Conservation (phyloP, 2,888 invertebrate genomes). For the Orthonevra nobilis region DNA sequence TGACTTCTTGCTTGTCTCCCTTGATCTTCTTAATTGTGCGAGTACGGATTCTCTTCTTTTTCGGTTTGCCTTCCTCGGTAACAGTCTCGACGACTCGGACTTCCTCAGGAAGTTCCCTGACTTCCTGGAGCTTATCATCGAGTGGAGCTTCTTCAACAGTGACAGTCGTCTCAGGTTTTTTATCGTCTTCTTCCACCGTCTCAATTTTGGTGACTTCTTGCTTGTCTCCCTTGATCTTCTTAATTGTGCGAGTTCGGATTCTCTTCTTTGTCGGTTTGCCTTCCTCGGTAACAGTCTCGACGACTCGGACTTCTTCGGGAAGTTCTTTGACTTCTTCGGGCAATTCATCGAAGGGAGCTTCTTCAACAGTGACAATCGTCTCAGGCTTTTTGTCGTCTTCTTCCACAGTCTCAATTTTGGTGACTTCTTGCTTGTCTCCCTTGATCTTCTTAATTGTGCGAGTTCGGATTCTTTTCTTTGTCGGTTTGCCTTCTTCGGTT, state of each 20-base stretch:
- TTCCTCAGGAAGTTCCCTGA: constrained; percentile 21
- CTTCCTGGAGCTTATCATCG: constrained; percentile 6
- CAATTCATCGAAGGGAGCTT: constrained; percentile 7
- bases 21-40: constrained; percentile 35
- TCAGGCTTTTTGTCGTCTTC: constrained; percentile 32
- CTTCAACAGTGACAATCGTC: constrained; percentile 24
- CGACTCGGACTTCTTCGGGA: constrained; percentile 23
- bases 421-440: constrained; percentile 36
- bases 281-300: constrained; percentile 14
- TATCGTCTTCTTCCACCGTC: constrained; percentile 27
- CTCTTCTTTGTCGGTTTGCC: constrained; percentile 24
- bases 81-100: constrained; percentile 11
- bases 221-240: constrained; percentile 25
- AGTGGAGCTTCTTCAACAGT: constrained; percentile 18
- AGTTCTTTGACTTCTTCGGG: constrained; percentile 17
- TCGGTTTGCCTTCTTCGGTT: constrained; percentile 18
- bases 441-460: constrained; percentile 21
- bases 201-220: constrained; percentile 35
- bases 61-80: constrained; percentile 22
- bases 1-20: constrained; percentile 52
- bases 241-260: constrained; percentile 24
- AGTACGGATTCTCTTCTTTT: constrained; percentile 36
- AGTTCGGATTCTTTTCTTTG: constrained; percentile 27
- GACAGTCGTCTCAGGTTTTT: constrained; percentile 21
- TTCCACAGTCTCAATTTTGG: constrained; percentile 30